A percentile compares a stretch with the other conserved stretches of the same genome.
phyloP scores from a whole-genome alignment of 2,888 invertebrate species.

The Drosophila affinis region DNA sequence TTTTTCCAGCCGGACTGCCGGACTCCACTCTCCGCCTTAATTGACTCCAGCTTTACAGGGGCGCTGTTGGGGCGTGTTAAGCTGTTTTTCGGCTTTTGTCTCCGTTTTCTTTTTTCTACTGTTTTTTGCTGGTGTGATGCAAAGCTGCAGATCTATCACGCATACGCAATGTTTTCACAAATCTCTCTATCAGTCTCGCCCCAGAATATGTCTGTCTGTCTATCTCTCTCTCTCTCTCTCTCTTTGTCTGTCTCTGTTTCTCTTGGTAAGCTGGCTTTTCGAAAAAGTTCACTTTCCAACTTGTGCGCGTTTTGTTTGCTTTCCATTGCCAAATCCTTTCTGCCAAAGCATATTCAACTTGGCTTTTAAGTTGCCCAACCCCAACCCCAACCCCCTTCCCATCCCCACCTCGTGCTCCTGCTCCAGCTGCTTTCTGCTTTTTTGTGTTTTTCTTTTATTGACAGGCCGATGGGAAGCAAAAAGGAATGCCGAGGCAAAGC shows the following conservation, averaged over 20 bases:
- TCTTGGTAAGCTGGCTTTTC: conserved; percentile 57
- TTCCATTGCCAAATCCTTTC: conserved; percentile 70
- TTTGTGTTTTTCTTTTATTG: conserved; percentile 42
- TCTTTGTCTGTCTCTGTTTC: neutral
- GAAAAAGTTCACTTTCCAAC: conserved; percentile 57
- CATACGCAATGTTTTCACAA: conserved; percentile 63
- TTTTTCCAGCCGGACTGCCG: conserved; percentile 26
- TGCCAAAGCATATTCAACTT: conserved; percentile 62
- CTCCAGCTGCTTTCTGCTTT: conserved; percentile 23
- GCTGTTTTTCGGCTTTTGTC: conserved; percentile 21
- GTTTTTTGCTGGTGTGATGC: conserved; percentile 3
- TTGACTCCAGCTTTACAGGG: conserved; percentile 38
- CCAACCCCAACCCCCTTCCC: neutral
- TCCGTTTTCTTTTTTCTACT: neutral
- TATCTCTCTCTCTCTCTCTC: conserved; percentile 5
- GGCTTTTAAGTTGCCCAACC: conserved; percentile 61
- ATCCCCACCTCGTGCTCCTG: conserved; percentile 3
- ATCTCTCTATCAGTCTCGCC: conserved; percentile 16
- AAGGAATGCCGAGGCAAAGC: conserved; percentile 56
- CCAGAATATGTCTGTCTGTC: neutral
- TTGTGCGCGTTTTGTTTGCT: conserved; percentile 62
- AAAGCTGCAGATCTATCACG: conserved; percentile 56
- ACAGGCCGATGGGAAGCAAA: conserved; percentile 44
- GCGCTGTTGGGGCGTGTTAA: conserved; percentile 12
- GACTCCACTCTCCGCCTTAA: conserved; percentile 30